Conservation (phyloP, 1,140 invertebrate species). For the Drosophila sechellia region DNA sequence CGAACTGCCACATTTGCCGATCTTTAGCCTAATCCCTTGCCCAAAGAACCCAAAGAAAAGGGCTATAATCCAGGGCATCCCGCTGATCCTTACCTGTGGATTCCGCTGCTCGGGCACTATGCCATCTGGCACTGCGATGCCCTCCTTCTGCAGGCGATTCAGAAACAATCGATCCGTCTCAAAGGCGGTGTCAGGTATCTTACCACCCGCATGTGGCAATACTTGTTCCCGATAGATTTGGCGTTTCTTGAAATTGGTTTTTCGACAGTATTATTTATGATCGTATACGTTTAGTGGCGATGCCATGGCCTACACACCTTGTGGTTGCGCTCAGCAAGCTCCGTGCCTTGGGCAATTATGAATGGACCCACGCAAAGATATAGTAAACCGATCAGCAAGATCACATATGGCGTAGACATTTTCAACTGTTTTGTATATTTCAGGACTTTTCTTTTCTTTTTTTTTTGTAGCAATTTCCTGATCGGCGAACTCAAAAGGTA, state of each 20-base stretch:
- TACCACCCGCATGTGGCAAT: conserved; percentile 87
- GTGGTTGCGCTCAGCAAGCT: conserved; percentile 60
- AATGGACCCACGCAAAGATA: conserved; percentile 40
- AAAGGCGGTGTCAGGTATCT: conserved; percentile 89
- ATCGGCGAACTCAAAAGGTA: conserved; percentile 59
- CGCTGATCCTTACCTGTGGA: conserved; percentile 66
- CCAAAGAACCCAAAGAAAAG: neutral
- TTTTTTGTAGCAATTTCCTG: conserved; percentile 29
- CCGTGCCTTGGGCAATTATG: conserved; percentile 40
- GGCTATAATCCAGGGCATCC: neutral
- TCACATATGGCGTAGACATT: conserved; percentile 51
- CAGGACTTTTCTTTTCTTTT: too few species aligned
- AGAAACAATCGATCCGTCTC: conserved; percentile 86
- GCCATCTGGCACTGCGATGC: conserved; percentile 87
- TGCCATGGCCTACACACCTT: conserved; percentile 60
- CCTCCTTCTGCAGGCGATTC: conserved; percentile 88
- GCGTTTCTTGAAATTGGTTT: conserved; percentile 85
- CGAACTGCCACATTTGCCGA: too few species aligned
- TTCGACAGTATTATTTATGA: conserved; percentile 54
- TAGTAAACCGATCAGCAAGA: conserved; percentile 34
- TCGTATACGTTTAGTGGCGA: neutral
- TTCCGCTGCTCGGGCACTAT: conserved; percentile 85
- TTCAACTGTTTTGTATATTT: neutral
- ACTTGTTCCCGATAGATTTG: conserved; percentile 89
- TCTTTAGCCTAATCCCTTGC: neutral